Conservation (phyloP, 1,140 invertebrate species). For the Dolichoris vasculosae region DNA sequence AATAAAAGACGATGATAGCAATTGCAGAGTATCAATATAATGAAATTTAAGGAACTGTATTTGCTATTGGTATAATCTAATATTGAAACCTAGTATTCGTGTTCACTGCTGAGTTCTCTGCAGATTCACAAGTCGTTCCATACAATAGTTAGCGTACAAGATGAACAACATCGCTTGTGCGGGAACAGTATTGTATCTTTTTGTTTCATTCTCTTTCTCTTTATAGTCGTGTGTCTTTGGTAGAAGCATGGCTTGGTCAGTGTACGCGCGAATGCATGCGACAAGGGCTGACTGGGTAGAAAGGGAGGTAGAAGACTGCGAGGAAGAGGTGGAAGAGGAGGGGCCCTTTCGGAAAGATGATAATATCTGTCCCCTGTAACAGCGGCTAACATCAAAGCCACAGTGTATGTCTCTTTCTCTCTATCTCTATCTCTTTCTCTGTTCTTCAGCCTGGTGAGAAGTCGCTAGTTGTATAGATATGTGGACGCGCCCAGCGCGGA, state of each 20-base stretch:
- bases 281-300: conserved; percentile 2
- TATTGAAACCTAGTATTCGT: background rate
- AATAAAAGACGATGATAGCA: background rate
- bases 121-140: background rate
- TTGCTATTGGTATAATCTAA: conserved; percentile 36
- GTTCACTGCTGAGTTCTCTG: background rate
- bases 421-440: background rate
- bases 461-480: conserved; percentile 68
- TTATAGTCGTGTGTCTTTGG: background rate
- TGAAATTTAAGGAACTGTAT: conserved; percentile 20
- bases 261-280: background rate
- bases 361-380: conserved; percentile 73
- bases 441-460: conserved; percentile 57
- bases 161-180: too few relatives aligned
- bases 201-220: background rate
- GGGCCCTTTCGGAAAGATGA: conserved; percentile 63
- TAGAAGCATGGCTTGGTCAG: background rate
- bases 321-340: conserved; percentile 50
- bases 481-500: conserved; percentile 65
- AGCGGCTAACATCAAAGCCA: conserved; percentile 72
- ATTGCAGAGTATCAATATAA: background rate
- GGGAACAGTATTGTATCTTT: background rate
- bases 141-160: conserved; percentile 5
- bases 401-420: conserved; percentile 54
- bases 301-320: background rate